Conservation (phyloP, 2,113 vertebrate genomes). For the Canis aureus region DNA sequence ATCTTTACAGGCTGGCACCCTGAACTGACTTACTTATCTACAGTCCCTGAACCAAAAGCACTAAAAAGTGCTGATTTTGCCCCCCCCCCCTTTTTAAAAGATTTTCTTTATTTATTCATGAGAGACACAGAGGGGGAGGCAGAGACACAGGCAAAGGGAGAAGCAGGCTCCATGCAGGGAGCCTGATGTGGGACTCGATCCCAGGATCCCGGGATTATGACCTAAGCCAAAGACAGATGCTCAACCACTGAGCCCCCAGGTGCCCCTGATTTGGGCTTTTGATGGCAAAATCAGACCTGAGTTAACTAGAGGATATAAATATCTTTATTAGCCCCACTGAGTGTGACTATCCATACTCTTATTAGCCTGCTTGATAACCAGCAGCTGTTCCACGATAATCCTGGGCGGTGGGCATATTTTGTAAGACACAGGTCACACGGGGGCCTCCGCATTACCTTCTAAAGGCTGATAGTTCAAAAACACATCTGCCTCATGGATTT, state of each 20-base stretch:
- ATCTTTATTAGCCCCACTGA: neutral
- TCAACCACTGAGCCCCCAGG: too few species aligned
- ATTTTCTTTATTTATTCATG: too few species aligned
- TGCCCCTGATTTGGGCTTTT: neutral
- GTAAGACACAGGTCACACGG: neutral
- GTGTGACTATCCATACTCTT: neutral
- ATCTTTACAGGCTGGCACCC: neutral
- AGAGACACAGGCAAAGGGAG: too few species aligned
- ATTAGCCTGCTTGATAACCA: neutral
- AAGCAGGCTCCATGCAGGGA: too few species aligned
- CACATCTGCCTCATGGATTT: neutral
- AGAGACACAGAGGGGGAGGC: too few species aligned
- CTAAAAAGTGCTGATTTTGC: neutral
- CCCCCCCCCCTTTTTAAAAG: too few species aligned
- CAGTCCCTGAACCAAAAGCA: neutral
- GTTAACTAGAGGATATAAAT: neutral
- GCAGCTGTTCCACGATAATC: neutral
- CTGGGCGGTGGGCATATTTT: too few species aligned
- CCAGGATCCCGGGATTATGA: too few species aligned
- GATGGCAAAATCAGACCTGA: neutral
- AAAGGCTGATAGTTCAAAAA: neutral
- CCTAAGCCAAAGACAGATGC: too few species aligned
- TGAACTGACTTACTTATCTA: neutral
- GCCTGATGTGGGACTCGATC: too few species aligned
- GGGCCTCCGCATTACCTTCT: neutral